Conservation (phyloP, 2,797 vertebrate genomes). For the Podarcis lilfordi region DNA sequence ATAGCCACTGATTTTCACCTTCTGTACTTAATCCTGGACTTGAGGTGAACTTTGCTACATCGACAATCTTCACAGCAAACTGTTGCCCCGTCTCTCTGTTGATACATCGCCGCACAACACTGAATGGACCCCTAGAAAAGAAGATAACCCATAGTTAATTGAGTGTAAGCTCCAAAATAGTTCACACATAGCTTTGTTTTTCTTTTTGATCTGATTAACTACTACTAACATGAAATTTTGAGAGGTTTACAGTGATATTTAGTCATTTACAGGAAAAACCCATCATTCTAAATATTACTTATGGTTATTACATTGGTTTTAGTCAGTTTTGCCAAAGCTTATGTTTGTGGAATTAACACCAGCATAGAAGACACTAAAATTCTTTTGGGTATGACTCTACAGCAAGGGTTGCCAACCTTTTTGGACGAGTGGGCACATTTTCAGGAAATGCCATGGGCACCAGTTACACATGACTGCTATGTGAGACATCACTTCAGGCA, state of each 20-base stretch:
- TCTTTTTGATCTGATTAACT: neutral
- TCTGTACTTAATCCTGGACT: conserved; percentile 99
- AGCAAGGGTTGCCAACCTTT: neutral
- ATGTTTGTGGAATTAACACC: neutral
- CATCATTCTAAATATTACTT: neutral
- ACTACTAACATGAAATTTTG: neutral
- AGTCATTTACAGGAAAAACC: neutral
- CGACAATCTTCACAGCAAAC: conserved; percentile 98
- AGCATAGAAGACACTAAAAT: neutral
- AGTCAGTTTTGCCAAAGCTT: neutral
- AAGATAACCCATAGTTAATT: conserved; percentile 47
- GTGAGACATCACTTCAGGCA: no score
- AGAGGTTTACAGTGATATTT: neutral
- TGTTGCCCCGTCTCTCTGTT: conserved; percentile 98
- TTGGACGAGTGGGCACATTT: no score
- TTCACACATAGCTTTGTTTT: neutral
- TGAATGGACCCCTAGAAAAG: conserved; percentile 92
- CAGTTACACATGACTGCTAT: no score
- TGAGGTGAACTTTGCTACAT: conserved; percentile 99
- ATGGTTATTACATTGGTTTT: neutral
- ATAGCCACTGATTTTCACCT: conserved; percentile 80
- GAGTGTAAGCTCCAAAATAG: conserved; percentile 15
- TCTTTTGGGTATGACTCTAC: neutral
- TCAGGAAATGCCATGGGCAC: no score
- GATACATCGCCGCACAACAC: conserved; percentile 97